These are phyloP conservation scores for Willowsia nigromaculata DNA, from an alignment of 2,888 invertebrate genomes.

Conservation along the genomic window DNA sequence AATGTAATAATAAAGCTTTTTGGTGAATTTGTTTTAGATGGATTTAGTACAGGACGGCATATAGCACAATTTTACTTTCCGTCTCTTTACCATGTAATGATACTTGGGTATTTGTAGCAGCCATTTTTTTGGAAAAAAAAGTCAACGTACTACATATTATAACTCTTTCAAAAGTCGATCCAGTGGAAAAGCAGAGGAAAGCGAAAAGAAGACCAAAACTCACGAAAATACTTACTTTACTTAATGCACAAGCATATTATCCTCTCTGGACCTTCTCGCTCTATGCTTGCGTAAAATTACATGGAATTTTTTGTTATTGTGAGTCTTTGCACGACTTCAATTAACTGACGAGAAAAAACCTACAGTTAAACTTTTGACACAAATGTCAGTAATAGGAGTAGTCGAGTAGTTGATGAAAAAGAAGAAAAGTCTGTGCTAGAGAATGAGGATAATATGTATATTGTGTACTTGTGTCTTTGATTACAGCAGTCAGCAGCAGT, in stretches of 20 bases:
- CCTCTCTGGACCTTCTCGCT: not conserved
- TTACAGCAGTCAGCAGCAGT: not conserved
- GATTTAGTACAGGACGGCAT: not conserved
- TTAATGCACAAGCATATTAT: not conserved
- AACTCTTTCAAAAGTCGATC: constrained; percentile 22
- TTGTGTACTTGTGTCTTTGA: not conserved
- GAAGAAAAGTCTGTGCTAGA: not conserved
- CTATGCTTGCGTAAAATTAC: not conserved
- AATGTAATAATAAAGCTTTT: not conserved
- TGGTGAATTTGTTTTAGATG: constrained; percentile 5
- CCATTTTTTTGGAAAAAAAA: not conserved
- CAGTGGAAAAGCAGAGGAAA: not conserved
- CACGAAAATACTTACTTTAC: not conserved
- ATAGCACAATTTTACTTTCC: too few species aligned
- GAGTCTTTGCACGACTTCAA: constrained; percentile 56
- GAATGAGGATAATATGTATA: not conserved
- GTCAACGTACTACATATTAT: not conserved
- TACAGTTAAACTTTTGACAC: constrained; percentile 26
- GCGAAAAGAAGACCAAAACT: not conserved
- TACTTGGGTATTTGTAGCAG: not conserved
- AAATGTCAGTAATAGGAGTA: not conserved
- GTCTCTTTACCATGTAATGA: not conserved
- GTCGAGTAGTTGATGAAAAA: not conserved
- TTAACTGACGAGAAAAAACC: constrained; percentile 27
- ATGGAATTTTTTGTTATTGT: not conserved